Percentiles rank a stretch among this genome's conserved stretches.
phyloP scores from a whole-genome alignment of 2,797 vertebrate species.

The Diglossa cyanea region DNA sequence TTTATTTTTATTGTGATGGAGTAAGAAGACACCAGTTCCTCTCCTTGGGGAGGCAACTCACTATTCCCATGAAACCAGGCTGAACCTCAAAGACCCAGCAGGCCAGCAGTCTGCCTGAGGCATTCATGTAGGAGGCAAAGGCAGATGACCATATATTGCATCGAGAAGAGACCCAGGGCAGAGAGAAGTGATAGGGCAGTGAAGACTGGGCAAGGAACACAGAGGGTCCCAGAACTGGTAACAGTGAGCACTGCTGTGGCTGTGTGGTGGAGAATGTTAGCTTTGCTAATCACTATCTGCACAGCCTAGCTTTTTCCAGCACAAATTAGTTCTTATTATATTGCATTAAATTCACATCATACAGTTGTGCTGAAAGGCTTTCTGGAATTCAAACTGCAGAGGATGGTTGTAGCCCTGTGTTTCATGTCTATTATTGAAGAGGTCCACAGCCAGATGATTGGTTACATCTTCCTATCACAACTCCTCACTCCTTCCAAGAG shows the following conservation, averaged over 20 bases:
- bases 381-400: background rate
- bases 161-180: background rate
- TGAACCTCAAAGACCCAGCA: background rate
- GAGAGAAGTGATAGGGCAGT: background rate
- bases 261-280: background rate
- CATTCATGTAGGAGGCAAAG: background rate
- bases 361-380: background rate
- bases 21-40: background rate
- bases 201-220: background rate
- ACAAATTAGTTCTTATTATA: background rate
- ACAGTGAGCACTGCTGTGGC: background rate
- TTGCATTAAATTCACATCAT: background rate
- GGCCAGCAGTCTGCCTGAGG: background rate
- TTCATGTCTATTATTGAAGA: background rate
- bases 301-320: background rate
- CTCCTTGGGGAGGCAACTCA: background rate
- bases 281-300: background rate
- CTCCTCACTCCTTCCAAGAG: background rate
- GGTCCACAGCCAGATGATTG: background rate
- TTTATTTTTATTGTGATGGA: background rate
- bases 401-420: background rate
- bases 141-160: background rate
- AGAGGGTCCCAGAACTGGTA: background rate
- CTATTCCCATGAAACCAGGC: background rate
- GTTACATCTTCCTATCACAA: background rate